A percentile compares a stretch with the other conserved stretches of the same genome.
These are phyloP conservation scores for Heteractis magnifica DNA, from an alignment of 92 coral and sea anemone species.

Conservation along the genomic window DNA sequence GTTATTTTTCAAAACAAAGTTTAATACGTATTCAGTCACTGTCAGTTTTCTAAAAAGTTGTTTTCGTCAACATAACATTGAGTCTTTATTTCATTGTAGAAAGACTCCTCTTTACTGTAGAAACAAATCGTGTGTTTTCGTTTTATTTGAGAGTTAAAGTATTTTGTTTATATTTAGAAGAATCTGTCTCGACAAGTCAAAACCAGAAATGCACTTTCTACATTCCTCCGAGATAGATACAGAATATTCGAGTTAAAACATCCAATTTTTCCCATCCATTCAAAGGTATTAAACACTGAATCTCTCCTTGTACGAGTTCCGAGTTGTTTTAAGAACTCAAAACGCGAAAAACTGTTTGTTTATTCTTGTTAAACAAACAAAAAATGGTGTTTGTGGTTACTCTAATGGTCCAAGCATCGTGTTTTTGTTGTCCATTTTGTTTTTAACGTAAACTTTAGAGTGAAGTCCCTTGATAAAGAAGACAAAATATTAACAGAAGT, in stretches of 20 bases:
- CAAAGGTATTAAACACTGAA: not conserved
- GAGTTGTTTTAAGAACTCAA: not conserved
- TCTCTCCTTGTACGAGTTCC: not conserved
- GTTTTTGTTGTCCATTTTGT: not conserved
- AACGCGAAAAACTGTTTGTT: conserved; percentile 21
- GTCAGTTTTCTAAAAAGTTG: not conserved
- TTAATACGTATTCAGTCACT: no score
- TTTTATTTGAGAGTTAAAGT: not conserved
- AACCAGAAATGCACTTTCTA: not conserved
- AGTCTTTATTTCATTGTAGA: not conserved
- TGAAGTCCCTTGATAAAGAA: not conserved
- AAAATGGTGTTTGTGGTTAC: conserved; percentile 14
- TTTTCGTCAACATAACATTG: not conserved
- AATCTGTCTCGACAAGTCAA: not conserved
- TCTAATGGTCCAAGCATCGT: conserved; percentile 15
- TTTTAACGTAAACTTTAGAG: conserved; percentile 12
- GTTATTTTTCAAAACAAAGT: no score
- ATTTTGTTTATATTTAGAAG: not conserved
- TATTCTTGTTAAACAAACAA: conserved; percentile 26
- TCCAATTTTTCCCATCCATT: not conserved
- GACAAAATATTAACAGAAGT: conserved; percentile 19
- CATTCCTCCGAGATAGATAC: not conserved
- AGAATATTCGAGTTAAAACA: not conserved
- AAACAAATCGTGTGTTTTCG: not conserved
- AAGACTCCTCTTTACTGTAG: not conserved